Evolutionary conservation across 37 sponge, comb jelly and placozoan species (phyloP), one percentile per base, ranked within the genome.

Genomic region (Ephydatia muelleri): DNA sequence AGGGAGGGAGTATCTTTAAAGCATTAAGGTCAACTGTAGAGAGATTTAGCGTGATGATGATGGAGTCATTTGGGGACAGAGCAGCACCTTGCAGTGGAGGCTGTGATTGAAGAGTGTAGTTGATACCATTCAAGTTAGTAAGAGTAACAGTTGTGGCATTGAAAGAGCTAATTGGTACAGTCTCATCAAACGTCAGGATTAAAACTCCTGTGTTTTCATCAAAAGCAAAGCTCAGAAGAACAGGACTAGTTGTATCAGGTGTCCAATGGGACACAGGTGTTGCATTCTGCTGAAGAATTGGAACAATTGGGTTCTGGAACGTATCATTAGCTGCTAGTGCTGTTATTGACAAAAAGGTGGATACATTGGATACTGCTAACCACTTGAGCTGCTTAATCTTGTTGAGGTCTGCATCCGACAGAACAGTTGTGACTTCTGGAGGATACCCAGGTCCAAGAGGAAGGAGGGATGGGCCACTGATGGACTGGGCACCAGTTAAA

Each of bases 361-460:
- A 83, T 29, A 71, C 65, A 38, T 21, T 36, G 26, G 88, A 86
- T 32, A 84, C 48, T 19, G 94, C 90, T 5, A 96, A 81, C 2
- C 29, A 13, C 14, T 57, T 68, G 3, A 90, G 78, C 19, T 68
- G 36, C 68, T 96, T 96, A n/a, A 96, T 78, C 26, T 48, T 77
- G 33, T 96, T 96, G 27, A 94, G 81, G 47, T 96, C 97, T 40
- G 64, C 71, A 76, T n/a, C 68, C 25, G 85, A 83, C 6, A 96
- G 84, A 31, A n/a, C 27, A 2, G 91, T 77, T 27, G 90, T 95
- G 5, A 95, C 72, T 78, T 80, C 71, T 26, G 95, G 90, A 26
- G 95, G 95, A 66, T 89, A 84, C 23, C 95, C 95, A 80, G 95
- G 95, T 23, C 95, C 95, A 72, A 67, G 12, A 43, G 94, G 90